phyloP scores from a whole-genome alignment of 2,113 vertebrate genomes.

The Cyanoderma ruficeps region DNA sequence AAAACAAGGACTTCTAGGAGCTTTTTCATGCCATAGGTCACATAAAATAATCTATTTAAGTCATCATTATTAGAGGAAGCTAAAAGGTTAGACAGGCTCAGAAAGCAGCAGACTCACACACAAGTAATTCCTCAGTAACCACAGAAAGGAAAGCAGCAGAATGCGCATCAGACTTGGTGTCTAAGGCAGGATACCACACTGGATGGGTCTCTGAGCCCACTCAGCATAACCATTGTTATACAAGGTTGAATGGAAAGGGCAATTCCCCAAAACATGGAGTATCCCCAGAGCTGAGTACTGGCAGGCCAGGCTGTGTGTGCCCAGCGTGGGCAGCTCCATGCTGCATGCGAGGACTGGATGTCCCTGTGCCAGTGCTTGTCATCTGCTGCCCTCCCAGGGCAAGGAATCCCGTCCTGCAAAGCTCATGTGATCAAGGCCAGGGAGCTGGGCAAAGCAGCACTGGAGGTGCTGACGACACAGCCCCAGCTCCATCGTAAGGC shows the following conservation, averaged over 20 bases:
- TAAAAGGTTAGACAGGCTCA: background rate
- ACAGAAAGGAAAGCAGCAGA: background rate
- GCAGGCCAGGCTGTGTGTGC: background rate
- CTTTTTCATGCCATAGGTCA: rapidly evolving
- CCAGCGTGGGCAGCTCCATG: rapidly evolving
- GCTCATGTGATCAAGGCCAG: background rate
- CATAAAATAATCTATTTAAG: background rate
- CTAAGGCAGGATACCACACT: background rate
- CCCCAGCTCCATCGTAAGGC: rapidly evolving
- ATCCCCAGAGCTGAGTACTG: background rate
- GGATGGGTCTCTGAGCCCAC: background rate
- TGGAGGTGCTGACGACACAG: background rate
- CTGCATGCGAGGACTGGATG: background rate
- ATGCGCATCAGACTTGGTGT: rapidly evolving
- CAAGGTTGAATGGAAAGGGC: background rate
- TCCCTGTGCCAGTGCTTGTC: rapidly evolving
- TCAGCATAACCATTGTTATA: background rate
- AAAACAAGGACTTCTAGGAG: background rate
- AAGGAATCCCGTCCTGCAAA: background rate
- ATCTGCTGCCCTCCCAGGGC: background rate
- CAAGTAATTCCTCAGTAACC: background rate
- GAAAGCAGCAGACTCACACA: background rate
- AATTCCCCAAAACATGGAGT: background rate
- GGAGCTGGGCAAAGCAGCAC: background rate
- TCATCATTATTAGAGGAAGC: background rate